Conservation (phyloP, 2,797 vertebrate genomes). For the Tapirus indicus region DNA sequence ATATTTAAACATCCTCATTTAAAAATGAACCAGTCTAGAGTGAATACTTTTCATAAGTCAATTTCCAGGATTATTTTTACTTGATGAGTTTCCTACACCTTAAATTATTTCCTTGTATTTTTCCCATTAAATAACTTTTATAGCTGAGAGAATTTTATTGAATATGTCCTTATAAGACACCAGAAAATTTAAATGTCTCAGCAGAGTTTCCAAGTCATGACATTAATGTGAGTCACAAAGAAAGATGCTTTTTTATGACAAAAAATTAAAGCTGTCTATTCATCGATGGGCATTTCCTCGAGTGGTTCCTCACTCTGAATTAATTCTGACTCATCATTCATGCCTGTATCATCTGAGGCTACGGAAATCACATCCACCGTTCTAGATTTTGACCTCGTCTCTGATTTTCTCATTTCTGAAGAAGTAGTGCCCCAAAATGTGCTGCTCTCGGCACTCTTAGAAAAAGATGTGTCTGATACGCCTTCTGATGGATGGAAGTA, state of each 20-base stretch:
- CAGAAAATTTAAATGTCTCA: constrained; percentile 40
- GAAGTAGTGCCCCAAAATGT: neutral
- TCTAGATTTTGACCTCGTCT: neutral
- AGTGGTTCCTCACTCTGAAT: neutral
- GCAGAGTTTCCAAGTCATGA: constrained; percentile 58
- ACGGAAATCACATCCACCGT: neutral
- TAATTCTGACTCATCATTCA: neutral
- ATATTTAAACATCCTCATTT: neutral
- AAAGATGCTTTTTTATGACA: constrained; percentile 25
- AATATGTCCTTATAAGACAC: neutral
- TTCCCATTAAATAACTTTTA: constrained; percentile 53
- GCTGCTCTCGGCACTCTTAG: constrained; percentile 61
- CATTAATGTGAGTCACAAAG: neutral
- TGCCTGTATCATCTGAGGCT: neutral
- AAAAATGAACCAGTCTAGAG: neutral
- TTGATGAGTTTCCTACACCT: neutral
- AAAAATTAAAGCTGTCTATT: constrained; percentile 42
- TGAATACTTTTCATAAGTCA: constrained; percentile 14
- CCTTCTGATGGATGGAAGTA: constrained; percentile 55
- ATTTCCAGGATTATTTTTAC: constrained; percentile 13
- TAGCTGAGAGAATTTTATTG: constrained; percentile 61
- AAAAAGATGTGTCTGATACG: constrained; percentile 66
- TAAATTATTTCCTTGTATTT: constrained; percentile 33
- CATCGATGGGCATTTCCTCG: neutral
- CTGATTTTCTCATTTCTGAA: neutral